Evolutionary conservation across 2,113 vertebrate genomes (phyloP), one percentile per base, ranked within the genome.

Genomic region (Bubo scandiacus): DNA sequence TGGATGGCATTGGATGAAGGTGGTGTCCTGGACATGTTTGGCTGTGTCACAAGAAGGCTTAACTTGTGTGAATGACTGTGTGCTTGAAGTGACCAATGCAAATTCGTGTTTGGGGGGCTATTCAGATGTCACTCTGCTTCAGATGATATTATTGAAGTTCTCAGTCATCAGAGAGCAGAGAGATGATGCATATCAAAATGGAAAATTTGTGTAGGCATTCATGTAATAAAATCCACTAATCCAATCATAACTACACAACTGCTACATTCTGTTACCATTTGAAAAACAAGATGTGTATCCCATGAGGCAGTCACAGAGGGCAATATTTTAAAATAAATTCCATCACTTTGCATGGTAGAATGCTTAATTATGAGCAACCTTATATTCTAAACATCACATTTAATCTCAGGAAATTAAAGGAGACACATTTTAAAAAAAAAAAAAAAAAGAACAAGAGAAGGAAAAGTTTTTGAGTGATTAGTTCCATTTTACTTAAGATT

Each of bases 391-490:
- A 86, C 0, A 0, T 92, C 89, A 77, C 86, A 65, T 92, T 95
- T 97, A 94, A 86, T 96, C 87, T 95, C 92, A 97, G 96, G 94
- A 97, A 97, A 97, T 96, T 95, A 94, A 83, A 97, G 95, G 94
- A 95, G 96, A 94, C 90, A 63, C 3, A 0, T 81, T 85, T 82
- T 14, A 75, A 93, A 86, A 89, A 96, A 68, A 32, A 78, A 96
- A 82, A 94, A 86, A 89, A 96, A 65, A 29, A 81, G 5, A 40
- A 40, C 40, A 40, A 96, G 82, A 89, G 89, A 96, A 95, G 79
- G 87, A 88, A 96, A 95, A 88, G 52, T 3, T 96, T 97, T 92
- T 90, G 26, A 95, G 63, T 71, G 94, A 94, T 95, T 92, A 94
- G 49, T 89, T 85, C 86, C 51, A 54, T 89, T 96, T 92, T 89